Evolutionary conservation across 2,113 vertebrate genomes (phyloP).

Genomic region (Oreocharis arfaki): DNA sequence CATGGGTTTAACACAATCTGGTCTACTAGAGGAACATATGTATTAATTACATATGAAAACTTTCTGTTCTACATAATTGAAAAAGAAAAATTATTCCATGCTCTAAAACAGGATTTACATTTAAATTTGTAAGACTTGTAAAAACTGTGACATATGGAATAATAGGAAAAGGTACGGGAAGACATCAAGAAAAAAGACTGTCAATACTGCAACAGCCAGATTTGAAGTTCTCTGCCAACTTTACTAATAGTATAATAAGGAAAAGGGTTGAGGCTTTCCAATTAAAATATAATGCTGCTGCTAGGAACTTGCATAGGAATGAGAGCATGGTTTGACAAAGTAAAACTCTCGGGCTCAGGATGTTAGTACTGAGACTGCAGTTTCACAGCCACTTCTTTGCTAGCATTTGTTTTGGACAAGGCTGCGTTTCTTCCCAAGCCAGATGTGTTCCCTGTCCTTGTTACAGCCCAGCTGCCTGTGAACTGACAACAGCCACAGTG

Average conservation of each 20-base stretch:
- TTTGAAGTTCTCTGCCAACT: background rate
- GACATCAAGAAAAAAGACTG: background rate
- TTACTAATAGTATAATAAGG: background rate
- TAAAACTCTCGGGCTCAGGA: background rate
- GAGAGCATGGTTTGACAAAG: background rate
- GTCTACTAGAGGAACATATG: background rate
- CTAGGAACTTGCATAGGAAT: background rate
- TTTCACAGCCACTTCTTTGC: background rate
- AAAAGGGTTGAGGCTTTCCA: background rate
- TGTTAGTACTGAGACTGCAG: background rate
- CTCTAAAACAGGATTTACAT: background rate
- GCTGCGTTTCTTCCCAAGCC: background rate
- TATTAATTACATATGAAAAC: background rate
- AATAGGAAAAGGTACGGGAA: background rate
- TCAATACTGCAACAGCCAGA: background rate
- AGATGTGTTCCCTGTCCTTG: background rate
- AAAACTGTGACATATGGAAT: background rate
- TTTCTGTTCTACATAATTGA: background rate
- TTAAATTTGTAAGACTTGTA: background rate
- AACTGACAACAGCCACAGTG: background rate
- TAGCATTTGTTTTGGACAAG: background rate
- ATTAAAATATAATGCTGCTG: background rate
- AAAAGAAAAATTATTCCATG: background rate
- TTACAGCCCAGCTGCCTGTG: background rate
- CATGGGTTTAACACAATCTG: background rate